Evolutionary conservation across 2,797 vertebrate species (phyloP).

Genomic region (Xenops minutus): DNA sequence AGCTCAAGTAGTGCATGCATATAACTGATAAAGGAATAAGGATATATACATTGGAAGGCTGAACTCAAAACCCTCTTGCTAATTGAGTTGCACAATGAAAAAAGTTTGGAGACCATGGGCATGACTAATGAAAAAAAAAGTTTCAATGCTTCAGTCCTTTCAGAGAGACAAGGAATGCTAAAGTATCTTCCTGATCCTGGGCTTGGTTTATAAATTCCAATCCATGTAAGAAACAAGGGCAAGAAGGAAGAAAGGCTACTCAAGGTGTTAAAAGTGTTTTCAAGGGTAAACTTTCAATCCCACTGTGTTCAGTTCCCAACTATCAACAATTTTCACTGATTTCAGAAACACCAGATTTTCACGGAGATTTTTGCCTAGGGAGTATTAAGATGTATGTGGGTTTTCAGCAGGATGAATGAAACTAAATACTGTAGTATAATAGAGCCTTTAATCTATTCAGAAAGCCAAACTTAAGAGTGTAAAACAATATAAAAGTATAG

Average conservation of each 20-base stretch:
- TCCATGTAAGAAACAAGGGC: not conserved
- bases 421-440: not conserved
- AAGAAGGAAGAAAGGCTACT: not conserved
- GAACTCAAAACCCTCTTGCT: not conserved
- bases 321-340: not conserved
- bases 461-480: not conserved
- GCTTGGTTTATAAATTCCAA: not conserved
- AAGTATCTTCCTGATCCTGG: not conserved
- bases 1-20: not conserved
- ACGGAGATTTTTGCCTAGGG: not conserved
- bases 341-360: not conserved
- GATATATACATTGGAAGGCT: not conserved
- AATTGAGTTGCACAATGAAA: not conserved
- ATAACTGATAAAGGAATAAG: not conserved
- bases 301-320: not conserved
- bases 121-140: not conserved
- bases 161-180: not conserved
- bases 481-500: not conserved
- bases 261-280: not conserved
- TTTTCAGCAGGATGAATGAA: not conserved
- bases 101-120: not conserved
- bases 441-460: not conserved
- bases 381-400: not conserved
- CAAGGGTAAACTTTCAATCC: not conserved
- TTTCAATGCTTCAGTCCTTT: not conserved